These are phyloP conservation scores for Notamacropus eugenii DNA, from an alignment of 2,797 vertebrate species.

Conservation along the genomic window DNA sequence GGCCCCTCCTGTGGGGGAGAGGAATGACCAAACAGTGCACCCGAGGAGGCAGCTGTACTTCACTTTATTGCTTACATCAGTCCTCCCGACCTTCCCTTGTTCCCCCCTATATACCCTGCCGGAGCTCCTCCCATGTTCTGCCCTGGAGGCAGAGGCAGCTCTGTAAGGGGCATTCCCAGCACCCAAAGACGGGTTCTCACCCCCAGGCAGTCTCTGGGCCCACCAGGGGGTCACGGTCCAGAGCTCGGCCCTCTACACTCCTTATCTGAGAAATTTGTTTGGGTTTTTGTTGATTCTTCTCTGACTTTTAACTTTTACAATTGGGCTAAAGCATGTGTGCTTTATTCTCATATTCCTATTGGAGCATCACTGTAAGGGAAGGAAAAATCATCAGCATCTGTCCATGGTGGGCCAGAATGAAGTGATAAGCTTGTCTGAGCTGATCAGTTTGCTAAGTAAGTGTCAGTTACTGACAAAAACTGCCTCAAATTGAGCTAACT, in stretches of 20 bases:
- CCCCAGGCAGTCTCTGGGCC: too few relatives aligned
- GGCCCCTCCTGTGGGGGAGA: too few relatives aligned
- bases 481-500: not conserved
- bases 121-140: too few relatives aligned
- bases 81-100: too few relatives aligned
- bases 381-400: not conserved
- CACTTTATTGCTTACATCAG: too few relatives aligned
- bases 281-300: not conserved
- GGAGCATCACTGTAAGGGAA: not conserved
- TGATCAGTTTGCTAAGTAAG: not conserved
- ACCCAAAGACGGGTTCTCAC: too few relatives aligned
- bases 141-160: too few relatives aligned
- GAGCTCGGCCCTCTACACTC: not conserved
- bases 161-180: too few relatives aligned
- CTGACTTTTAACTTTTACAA: not conserved
- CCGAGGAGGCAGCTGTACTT: too few relatives aligned
- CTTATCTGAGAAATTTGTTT: not conserved
- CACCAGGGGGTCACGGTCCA: too few relatives aligned
- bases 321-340: not conserved
- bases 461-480: not conserved
- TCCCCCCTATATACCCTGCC: too few relatives aligned
- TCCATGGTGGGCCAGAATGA: not conserved
- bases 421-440: not conserved
- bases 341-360: not conserved
- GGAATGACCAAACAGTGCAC: too few relatives aligned